Evolutionary conservation across 2,888 invertebrate species (phyloP), one percentile per base, ranked within the genome.

Genomic region (Onchidella celtica): DNA sequence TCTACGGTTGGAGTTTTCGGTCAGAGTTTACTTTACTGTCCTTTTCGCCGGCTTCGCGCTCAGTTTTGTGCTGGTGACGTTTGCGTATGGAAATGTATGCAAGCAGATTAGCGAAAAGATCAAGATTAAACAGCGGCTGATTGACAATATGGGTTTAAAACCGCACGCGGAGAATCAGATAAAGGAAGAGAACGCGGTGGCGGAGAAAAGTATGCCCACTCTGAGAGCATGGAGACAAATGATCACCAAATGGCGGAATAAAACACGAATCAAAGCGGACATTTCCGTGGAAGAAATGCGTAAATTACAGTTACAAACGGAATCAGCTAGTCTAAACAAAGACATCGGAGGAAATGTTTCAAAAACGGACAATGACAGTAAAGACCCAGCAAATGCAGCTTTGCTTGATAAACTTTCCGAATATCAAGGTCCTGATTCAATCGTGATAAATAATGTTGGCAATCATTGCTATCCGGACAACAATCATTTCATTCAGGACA

Each of bases 51-150:
- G 34, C 32, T 65, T 63, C 36, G 63, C 72, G 6, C 0, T 70
- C 24, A 79, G 86, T 38, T 36, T 90, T 3, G 87, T 89, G 79
- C 32, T 85, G n/a, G 83, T 85, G 29, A 88, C 70, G 1, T 70
- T 90, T 66, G 86, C 88, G 0, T 29, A 88, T 14, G 79, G 87
- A 29, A 70, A 55, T 36, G 57, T 81, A 2, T 72, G 65, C 36
- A 55, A 55, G 55, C 32, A 36, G 34, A 76, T 81, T 24, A 14
- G 24, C n/a, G 65, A 40, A 9, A 72, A 76, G 29, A 59, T 79
- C 24, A 79, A 47, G 36, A 38, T 40, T 1, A 79, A 72, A 63
- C 61, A 70, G n/a, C 57, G 72, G 29, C 63, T 79, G 3, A 3
- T 70, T 4, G 47, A 68, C 11, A 68, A 77, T 57, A 57, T 57